Evolutionary conservation across 2,888 invertebrate genomes (phyloP).

Genomic region (Coecobrya sp.): DNA sequence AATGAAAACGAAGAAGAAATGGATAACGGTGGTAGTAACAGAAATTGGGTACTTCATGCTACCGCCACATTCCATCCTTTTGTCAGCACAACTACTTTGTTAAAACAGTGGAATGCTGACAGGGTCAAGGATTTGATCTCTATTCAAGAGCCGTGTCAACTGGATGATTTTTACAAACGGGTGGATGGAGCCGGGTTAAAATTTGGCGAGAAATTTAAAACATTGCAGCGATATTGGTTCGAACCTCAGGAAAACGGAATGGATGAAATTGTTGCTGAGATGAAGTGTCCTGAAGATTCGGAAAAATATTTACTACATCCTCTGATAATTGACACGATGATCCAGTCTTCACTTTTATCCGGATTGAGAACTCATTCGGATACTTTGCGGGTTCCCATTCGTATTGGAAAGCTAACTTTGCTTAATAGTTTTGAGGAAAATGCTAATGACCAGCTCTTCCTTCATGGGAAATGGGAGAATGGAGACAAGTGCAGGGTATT

Average conservation of each 20-base stretch:
- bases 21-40: not conserved
- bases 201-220: constrained; percentile 56
- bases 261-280: constrained; percentile 28
- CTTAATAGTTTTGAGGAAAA: not conserved
- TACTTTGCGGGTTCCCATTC: not conserved
- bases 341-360: not conserved
- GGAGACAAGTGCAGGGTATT: not conserved
- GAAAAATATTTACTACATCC: constrained; percentile 46
- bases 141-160: not conserved
- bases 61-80: constrained; percentile 37
- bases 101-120: not conserved
- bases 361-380: not conserved
- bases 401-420: not conserved
- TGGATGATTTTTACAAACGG: constrained; percentile 63
- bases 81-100: not conserved
- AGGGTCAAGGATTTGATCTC: constrained; percentile 1
- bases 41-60: constrained; percentile 67
- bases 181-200: constrained; percentile 61
- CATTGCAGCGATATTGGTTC: constrained; percentile 45
- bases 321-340: constrained; percentile 14
- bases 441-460: not conserved
- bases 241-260: not conserved
- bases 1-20: not conserved
- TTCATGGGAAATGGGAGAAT: not conserved
- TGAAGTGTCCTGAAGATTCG: not conserved